Evolutionary conservation across 2,888 invertebrate species (phyloP), one percentile per base, ranked within the genome.

Genomic region (Barypeithes pellucidus): DNA sequence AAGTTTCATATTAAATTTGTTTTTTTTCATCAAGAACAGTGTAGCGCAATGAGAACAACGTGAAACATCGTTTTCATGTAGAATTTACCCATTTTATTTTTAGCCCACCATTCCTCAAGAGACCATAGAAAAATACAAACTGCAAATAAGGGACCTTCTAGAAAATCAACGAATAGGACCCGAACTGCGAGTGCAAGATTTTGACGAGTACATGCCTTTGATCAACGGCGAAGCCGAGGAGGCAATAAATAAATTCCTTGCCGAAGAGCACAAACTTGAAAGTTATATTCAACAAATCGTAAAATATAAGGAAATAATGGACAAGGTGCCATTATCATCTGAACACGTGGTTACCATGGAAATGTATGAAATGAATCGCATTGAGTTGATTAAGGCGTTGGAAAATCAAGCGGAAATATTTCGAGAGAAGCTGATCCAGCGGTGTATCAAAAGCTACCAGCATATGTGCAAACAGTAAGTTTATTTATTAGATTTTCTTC

Each of bases 291-390:
- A 84, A 0, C 88, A 90, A 78, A 88, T 94, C 3, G 85, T 89
- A 3, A 88, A 89, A 76, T 94, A 91, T 78, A 89, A 91, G 50
- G 85, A 88, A n/a, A 84, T 93, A 20, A 89, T 90, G 50, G 88
- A 88, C 65, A 89, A 89, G 70, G 91, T 94, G 73, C 90, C 91
- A 0, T 73, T 87, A 61, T 79, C 87, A 79, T 85, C 90, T 33
- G 89, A 91, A 77, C 90, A 91, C 73, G 92, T 93, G 0, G 89
- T 94, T 16, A 90, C 92, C 16, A 91, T 94, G 81, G 96, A 95
- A 8, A 90, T 96, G 87, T 98, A 95, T 83, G 93, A 94, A 81
- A 92, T 97, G 84, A 92, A 95, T 84, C 90, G 97, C 67, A 91
- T 89, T 59, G 93, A 94, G 67, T 87, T 97, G 33, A 93, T 97